These are phyloP conservation scores for Crotophaga sulcirostris DNA, from an alignment of 2,113 vertebrate species.

Conservation along the genomic window DNA sequence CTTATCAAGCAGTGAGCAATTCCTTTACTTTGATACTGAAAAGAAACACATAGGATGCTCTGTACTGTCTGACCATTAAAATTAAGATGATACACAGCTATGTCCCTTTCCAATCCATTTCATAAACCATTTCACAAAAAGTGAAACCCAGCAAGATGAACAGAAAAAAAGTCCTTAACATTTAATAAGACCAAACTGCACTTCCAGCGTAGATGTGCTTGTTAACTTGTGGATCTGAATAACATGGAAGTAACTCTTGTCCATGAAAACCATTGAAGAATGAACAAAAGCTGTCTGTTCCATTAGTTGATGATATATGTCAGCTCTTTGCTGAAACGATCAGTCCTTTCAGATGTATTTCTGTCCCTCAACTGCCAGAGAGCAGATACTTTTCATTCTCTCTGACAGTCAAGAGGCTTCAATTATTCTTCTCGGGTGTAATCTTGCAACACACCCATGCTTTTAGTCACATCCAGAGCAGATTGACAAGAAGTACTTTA, in stretches of 20 bases:
- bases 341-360: background rate
- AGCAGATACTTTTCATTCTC: background rate
- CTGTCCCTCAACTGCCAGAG: background rate
- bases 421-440: background rate
- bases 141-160: background rate
- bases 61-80: background rate
- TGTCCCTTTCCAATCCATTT: background rate
- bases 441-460: background rate
- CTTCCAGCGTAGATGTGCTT: accelerated
- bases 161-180: background rate
- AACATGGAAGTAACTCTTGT: background rate
- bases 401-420: background rate
- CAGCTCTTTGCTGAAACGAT: background rate
- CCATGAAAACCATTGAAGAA: background rate
- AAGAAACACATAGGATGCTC: background rate
- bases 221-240: background rate
- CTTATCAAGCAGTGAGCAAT: background rate
- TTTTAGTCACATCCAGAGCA: background rate
- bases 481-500: background rate
- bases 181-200: background rate
- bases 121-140: background rate
- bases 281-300: background rate
- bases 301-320: background rate
- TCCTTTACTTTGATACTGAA: background rate
- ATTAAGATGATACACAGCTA: background rate